phyloP scores from a whole-genome alignment of 2,888 invertebrate genomes.

The Orchesellides sinensis region DNA sequence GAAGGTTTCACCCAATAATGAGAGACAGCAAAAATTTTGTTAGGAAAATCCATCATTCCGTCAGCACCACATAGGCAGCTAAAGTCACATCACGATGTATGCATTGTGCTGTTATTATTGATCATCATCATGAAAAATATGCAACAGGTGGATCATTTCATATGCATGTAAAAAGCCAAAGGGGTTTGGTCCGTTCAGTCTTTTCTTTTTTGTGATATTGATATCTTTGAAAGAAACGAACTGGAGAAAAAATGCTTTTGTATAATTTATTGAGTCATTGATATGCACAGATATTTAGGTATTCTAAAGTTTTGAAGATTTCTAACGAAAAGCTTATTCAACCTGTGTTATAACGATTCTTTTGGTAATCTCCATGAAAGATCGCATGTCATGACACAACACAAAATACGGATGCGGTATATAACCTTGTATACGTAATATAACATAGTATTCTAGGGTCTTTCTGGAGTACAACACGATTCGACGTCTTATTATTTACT shows the following conservation, averaged over 20 bases:
- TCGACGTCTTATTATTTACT: no score
- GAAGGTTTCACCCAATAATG: conserved; percentile 10
- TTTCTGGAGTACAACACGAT: no score
- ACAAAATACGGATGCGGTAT: conserved; percentile 1
- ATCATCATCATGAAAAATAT: conserved; percentile 31
- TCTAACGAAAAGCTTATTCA: conserved; percentile 41
- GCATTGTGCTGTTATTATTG: conserved; percentile 4
- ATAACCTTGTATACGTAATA: no score
- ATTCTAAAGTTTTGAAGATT: conserved; percentile 36
- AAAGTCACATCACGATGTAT: conserved; percentile 42
- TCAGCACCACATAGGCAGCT: conserved; percentile 48
- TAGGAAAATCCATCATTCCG: conserved; percentile 39
- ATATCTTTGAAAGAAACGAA: conserved; percentile 19
- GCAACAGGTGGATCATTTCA: conserved; percentile 31
- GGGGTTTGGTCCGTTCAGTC: conserved; percentile 33
- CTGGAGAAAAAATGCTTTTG: conserved; percentile 39
- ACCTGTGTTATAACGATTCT: not conserved
- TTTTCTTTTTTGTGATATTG: conserved; percentile 22
- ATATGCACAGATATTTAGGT: conserved; percentile 55
- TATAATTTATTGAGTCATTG: conserved; percentile 63
- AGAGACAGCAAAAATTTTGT: conserved; percentile 24
- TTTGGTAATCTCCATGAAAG: conserved; percentile 53
- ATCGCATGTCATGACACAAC: conserved; percentile 66
- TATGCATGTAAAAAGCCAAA: not conserved
- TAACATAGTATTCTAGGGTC: no score